Conservation (phyloP, 2,797 vertebrate genomes). For the Melanotaenia boesemani region DNA sequence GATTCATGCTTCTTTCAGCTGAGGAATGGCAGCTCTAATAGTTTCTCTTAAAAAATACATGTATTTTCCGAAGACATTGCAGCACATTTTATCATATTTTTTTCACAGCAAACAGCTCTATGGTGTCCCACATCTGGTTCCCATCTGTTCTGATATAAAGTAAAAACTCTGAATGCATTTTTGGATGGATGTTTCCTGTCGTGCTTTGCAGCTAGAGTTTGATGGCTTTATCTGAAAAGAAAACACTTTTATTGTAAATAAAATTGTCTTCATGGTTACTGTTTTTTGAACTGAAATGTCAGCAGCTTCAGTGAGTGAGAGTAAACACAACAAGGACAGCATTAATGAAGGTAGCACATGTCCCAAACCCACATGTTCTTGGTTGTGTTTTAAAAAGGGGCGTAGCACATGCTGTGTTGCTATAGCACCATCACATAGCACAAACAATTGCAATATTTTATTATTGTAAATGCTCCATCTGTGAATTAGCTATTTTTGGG, state of each 20-base stretch:
- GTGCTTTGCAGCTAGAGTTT: not conserved
- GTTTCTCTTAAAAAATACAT: not conserved
- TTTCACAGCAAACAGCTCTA: not conserved
- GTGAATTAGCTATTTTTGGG: not conserved
- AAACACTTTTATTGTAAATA: conserved; percentile 7
- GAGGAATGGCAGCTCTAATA: not conserved
- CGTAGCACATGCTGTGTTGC: not conserved
- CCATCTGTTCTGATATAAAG: conserved; percentile 42
- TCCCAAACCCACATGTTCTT: conserved; percentile 5
- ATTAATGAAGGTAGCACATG: not conserved
- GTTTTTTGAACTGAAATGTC: not conserved
- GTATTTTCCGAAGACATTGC: not conserved
- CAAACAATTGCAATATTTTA: not conserved
- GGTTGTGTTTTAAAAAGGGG: conserved; percentile 11
- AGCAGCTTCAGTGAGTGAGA: not conserved
- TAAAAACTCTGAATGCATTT: not conserved
- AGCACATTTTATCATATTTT: not conserved
- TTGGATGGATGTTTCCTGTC: conserved; percentile 23
- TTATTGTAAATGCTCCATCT: not conserved
- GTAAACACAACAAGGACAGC: not conserved
- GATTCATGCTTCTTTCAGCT: not conserved
- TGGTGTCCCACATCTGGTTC: conserved; percentile 44
- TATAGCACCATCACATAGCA: conserved; percentile 13
- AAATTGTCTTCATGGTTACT: conserved; percentile 4
- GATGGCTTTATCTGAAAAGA: conserved; percentile 11